Conservation (phyloP, 2,888 invertebrate species). For the Aspidiotus rigidus region DNA sequence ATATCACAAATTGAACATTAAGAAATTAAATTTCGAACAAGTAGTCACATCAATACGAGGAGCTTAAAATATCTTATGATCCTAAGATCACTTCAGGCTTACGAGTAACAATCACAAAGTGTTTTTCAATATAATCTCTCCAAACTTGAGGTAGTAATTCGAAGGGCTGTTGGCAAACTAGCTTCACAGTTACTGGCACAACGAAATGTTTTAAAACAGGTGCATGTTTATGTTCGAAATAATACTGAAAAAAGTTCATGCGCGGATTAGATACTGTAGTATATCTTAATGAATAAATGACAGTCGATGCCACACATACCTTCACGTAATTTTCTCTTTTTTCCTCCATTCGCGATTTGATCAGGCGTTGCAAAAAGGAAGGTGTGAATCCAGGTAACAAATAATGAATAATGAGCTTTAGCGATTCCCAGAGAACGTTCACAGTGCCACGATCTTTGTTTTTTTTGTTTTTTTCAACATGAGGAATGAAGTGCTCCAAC, state of each 20-base stretch:
- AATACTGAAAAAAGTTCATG: conserved; percentile 8
- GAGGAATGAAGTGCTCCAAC: conserved; percentile 3
- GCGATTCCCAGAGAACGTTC: conserved; percentile 4
- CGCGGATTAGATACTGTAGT: background rate
- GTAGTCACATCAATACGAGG: too few relatives aligned
- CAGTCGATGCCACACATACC: background rate
- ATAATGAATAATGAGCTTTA: conserved; percentile 10
- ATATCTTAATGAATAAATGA: background rate
- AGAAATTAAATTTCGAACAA: too few relatives aligned
- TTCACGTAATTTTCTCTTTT: conserved; percentile 2
- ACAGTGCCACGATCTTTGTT: background rate
- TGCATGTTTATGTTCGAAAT: conserved; percentile 18
- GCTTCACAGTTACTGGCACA: conserved; percentile 11
- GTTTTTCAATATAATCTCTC: conserved; percentile 12
- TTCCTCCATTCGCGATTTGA: background rate
- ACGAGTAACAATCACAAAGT: conserved; percentile 9
- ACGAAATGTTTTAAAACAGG: conserved; percentile 17
- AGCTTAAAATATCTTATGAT: too few relatives aligned
- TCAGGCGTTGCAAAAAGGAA: background rate
- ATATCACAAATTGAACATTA: too few relatives aligned
- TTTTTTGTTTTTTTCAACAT: background rate
- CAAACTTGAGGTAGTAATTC: conserved; percentile 16
- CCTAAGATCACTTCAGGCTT: too few relatives aligned
- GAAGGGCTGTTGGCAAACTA: conserved; percentile 13
- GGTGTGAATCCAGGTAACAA: conserved; percentile 13